Base-by-base conservation (phyloP, 2,797 vertebrate genomes). In the Argentina silus region DNA sequence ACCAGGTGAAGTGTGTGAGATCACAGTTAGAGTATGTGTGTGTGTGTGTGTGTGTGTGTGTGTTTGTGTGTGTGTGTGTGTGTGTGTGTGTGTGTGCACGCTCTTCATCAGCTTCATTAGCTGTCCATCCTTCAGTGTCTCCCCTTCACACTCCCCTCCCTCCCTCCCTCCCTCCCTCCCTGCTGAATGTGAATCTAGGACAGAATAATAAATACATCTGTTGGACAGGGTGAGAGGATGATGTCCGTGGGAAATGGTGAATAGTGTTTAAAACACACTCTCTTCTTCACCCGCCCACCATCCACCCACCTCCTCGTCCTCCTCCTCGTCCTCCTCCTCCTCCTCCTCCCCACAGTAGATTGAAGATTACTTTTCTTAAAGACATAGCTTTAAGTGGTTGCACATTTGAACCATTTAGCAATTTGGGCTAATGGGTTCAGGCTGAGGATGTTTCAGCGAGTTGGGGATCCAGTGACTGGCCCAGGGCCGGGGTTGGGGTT, bases 371-470 rank as follows among this genome's bases (percentile, higher is more conserved):
- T 88, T 81, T 78, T 89, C 88, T 89, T 88, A 89, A 91, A 91
- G 88, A 90, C 85, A 88, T 87, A 87, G 83, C 86, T 78, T 84
- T 92, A 92, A 93, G 91, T 90, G 89, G 86, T 92, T 90, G 86
- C 91, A 93, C 88, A 92, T 93, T 93, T 91, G 68, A 90, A 87
- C 88, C 91, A 90, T 92, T 92, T 91, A 90, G 90, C 85, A 90
- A 93, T 93, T 93, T 91, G 70, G 86, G 80, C 77, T 91, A 92
- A 93, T 93, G 86, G 90, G 85, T 92, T 92, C 92, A 93, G 87
- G 92, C 91, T 93, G 90, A 91, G 81, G 69, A 64, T 63, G 82
- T 87, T 88, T 89, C 81, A 85, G 79, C 78, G 78, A 81, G 74
- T 50, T 36, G 21, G 47, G 51, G 77, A 85, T 67, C 79, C 63